phyloP scores from a whole-genome alignment of 1,140 invertebrate species.

The Drosophila melanica region DNA sequence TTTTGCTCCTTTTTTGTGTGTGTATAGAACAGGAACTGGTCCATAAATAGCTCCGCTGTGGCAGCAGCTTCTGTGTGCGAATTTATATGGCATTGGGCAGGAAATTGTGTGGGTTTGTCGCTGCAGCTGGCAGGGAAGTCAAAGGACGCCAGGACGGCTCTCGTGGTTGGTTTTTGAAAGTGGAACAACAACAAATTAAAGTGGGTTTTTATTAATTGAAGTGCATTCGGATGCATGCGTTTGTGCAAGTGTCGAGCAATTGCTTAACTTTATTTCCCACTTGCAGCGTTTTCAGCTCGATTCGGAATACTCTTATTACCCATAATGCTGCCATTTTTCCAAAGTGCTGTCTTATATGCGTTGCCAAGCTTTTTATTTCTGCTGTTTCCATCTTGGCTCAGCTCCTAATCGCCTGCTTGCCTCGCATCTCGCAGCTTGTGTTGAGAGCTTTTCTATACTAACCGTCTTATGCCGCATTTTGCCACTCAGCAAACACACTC shows the following conservation, averaged over 20 bases:
- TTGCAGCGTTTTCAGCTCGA: slow-evolving; percentile 13
- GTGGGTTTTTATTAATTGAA: slow-evolving; percentile 68
- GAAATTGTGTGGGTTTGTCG: slow-evolving; percentile 60
- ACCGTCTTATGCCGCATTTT: slow-evolving; percentile 34
- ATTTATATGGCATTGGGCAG: slow-evolving; percentile 70
- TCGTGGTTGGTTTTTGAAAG: slow-evolving; percentile 37
- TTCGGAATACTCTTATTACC: background rate
- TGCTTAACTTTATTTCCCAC: slow-evolving; percentile 15
- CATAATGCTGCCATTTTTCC: background rate
- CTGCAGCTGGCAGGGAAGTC: background rate
- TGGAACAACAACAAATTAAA: slow-evolving; percentile 65
- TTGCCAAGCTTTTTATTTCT: slow-evolving; percentile 1
- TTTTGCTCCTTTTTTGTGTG: slow-evolving; percentile 3
- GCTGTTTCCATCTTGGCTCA: slow-evolving; percentile 2
- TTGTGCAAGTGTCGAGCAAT: slow-evolving; percentile 24
- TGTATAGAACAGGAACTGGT: slow-evolving; percentile 66
- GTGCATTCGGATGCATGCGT: slow-evolving; percentile 49
- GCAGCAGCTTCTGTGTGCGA: slow-evolving; percentile 62
- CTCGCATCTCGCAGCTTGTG: background rate
- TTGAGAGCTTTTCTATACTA: slow-evolving; percentile 1
- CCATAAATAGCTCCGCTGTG: slow-evolving; percentile 71
- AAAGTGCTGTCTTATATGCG: slow-evolving; percentile 1
- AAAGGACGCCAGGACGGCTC: background rate
- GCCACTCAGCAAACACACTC: slow-evolving; percentile 49
- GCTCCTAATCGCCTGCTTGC: slow-evolving; percentile 13